Evolutionary conservation across 1,140 invertebrate species (phyloP), one percentile per base, ranked within the genome.

Genomic region (Anastatus disparis): DNA sequence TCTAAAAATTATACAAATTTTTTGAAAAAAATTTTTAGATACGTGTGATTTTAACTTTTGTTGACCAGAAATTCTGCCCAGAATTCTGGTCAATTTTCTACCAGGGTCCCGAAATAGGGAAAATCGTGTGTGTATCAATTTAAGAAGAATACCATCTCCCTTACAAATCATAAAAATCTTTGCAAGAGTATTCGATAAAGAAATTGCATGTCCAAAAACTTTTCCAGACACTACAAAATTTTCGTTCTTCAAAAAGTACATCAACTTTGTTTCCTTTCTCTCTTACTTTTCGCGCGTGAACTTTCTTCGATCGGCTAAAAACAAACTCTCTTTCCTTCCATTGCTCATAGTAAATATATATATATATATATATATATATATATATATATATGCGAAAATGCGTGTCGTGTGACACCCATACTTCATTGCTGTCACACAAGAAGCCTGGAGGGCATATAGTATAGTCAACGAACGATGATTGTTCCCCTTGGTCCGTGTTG

Each of bases 401-500:
- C 74, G 22, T 44, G 2, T 17, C 71, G 73, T 75, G 20, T 50
- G 62, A 55, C 24, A 58, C n/a, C 24, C 40, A 55, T 70, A 75
- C 73, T 78, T 79, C 71, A 79, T 75, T 74, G n/a, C n/a, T n/a
- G n/a, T n/a, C n/a, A n/a, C 38, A 7, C 15, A 73, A 72, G 38
- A n/a, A n/a, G 59, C 38, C 29, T 4, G 73, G 72, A 74, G 75
- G 75, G 75, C 74, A 75, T 74, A 68, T 4, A 4, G 31, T 35
- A 6, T 6, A 4, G 31, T 10, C 4, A 35, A 40, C 56, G 40
- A 73, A 73, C 76, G 76, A 76, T 77, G 78, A 79, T 79, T 77
- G 78, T 76, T 65, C 78, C 76, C 76, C 69, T 69, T 73, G 74
- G 75, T 74, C n/a, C n/a, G n/a, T n/a, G n/a, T n/a, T 76, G 15